Conservation (phyloP, 92 coral and sea anemone genomes). For the Epizoanthus illoricatus region DNA sequence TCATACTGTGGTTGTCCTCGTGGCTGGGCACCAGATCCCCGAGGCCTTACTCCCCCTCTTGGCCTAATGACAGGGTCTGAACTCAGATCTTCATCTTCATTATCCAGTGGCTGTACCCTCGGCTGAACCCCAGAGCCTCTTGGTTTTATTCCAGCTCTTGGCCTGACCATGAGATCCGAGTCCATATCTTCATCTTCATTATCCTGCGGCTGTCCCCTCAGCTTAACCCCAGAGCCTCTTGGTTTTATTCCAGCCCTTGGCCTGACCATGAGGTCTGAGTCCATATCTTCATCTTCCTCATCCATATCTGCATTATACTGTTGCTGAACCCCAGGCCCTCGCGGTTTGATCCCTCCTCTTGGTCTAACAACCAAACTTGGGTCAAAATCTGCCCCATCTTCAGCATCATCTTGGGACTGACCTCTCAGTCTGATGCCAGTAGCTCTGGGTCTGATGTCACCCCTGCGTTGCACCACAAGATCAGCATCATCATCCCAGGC, state of each 20-base stretch:
- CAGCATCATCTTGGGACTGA: constrained; percentile 4
- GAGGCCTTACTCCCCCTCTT: constrained; percentile 11
- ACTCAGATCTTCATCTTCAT: constrained; percentile 16
- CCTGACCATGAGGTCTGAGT: constrained; percentile 26
- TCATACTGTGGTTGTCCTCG: constrained; percentile 14
- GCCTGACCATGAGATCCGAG: constrained; percentile 29
- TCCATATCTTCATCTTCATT: constrained; percentile 14
- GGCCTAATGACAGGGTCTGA: constrained; percentile 15
- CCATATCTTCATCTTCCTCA: constrained; percentile 15
- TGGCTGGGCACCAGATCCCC: constrained; percentile 10
- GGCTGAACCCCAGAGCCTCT: constrained; percentile 24
- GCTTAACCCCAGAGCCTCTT: constrained; percentile 15
- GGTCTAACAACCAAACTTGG: constrained; percentile 28
- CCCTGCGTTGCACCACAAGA: constrained; percentile 22
- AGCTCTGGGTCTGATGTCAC: constrained; percentile 20
- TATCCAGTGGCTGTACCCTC: constrained; percentile 5
- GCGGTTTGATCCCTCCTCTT: constrained; percentile 17
- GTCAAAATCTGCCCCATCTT: constrained; percentile 18
- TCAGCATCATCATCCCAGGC: background rate
- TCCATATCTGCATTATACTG: constrained; percentile 21
- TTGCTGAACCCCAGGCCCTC: background rate
- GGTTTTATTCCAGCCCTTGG: constrained; percentile 38
- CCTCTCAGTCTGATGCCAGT: constrained; percentile 13
- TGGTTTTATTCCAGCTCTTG: constrained; percentile 33
- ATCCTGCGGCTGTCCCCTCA: constrained; percentile 11